Evolutionary conservation across 2,888 invertebrate species (phyloP), one percentile per base, ranked within the genome.

Genomic region (Pediacus dermestoides): DNA sequence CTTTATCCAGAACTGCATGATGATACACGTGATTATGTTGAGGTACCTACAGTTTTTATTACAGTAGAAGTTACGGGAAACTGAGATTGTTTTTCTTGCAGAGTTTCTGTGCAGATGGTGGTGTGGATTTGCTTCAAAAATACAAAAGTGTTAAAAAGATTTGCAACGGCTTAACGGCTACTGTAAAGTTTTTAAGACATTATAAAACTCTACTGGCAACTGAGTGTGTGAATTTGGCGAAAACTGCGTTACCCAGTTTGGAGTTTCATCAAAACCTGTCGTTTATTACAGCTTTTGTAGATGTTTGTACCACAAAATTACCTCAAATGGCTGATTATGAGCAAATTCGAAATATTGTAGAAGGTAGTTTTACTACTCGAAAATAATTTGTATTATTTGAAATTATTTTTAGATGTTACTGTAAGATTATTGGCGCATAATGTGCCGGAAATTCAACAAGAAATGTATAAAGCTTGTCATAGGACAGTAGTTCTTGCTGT

Each of bases 231-330:
- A 61, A 49, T 27, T 63, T 70, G 22, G 74, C 80, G 13, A 72
- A 75, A 47, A 70, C 72, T 15, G 74, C 79, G 0, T 64, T 81
- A 26, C 68, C 75, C 0, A 72, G 76, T 42, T 60, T 83, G 18
- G 74, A 79, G 40, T 74, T 80, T 50, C 80, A 81, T 57, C 71
- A 74, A 61, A 76, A 74, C 62, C 70, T 76, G 25, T 60, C 57
- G 15, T 72, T 76, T 53, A 64, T 83, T 23, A 70, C 66, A 34
- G 44, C 42, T 4, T 59, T 63, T 31, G 43, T 68, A 9, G 61
- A 64, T 34, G 22, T 65, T 9, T 63, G 60, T 44, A 52, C 61
- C 0, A 58, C 60, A 39, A 60, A 60, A 44, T 47, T 64, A 9
- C 44, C 56, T 10, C 41, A 52, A 11, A 39, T 50, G 28, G 44